Base-by-base conservation (phyloP, 2,797 vertebrate genomes). In the Rachycentron canadum region DNA sequence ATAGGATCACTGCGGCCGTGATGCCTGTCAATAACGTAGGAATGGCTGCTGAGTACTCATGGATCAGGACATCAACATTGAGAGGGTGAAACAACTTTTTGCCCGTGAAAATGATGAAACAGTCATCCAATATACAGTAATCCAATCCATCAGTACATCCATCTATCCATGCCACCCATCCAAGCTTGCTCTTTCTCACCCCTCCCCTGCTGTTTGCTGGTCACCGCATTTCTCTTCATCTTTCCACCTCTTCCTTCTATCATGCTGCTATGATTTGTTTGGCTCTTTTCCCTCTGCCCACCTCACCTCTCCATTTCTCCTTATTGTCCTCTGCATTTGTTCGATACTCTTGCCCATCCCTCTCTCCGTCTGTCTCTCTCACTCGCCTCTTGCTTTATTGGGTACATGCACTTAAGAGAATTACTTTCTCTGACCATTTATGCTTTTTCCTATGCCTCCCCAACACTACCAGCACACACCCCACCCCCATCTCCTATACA, bases 311-410 rank as follows among this genome's bases (percentile, higher is more conserved):
- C 58, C 32, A 52, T 59, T 50, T 72, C 62, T 69, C 19, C 68
- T 62, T 57, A 66, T 53, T 59, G 47, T 52, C 30, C 41, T 25
- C 64, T 28, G 43, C 50, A 68, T 64, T 62, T 36, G 57, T 69
- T 68, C 56, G 53, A 43, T 64, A 32, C 36, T 53, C 38, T 62
- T 50, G 38, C 43, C 28, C 53, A 21, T 36, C 52, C 11, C 75
- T 40, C 60, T 23, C 40, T 5, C n/a, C n/a, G n/a, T n/a, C n/a
- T n/a, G n/a, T n/a, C 72, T 23, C 40, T 5, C 72, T 3, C 32
- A 49, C 61, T 34, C 43, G 28, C 19, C 90, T 94, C 94, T 86
- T 94, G 32, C 65, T 83, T 82, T 83, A 86, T 85, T 67, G 58
- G 60, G 58, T n/a, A 65, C 64, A 55, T 59, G 82, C 84, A 83